A percentile compares a stretch with the other conserved stretches of the same genome.
Conservation (phyloP, 2,797 vertebrate genomes). For the Catostomus latipinnis region DNA sequence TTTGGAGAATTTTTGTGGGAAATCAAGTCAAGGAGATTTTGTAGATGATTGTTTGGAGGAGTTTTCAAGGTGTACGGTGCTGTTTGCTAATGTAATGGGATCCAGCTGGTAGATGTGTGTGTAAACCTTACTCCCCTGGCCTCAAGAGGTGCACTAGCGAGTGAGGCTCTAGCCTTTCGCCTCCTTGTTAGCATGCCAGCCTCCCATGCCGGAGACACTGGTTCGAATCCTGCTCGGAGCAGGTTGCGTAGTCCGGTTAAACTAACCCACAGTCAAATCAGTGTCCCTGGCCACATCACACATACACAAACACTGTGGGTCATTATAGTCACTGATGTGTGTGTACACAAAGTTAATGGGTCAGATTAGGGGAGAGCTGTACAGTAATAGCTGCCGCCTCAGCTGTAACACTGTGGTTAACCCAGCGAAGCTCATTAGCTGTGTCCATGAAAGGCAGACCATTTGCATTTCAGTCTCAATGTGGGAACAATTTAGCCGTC, state of each 20-base stretch:
- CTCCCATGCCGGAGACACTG: too few relatives aligned
- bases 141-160: too few relatives aligned
- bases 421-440: slow-evolving; percentile 73
- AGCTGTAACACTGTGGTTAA: slow-evolving; percentile 46
- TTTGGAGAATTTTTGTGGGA: background rate
- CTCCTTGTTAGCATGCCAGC: too few relatives aligned
- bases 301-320: slow-evolving; percentile 21
- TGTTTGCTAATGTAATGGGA: background rate
- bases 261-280: slow-evolving; percentile 17
- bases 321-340: slow-evolving; percentile 45
- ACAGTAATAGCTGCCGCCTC: slow-evolving; percentile 51
- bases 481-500: slow-evolving; percentile 88
- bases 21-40: slow-evolving; percentile 29
- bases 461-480: slow-evolving; percentile 86
- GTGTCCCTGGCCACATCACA: slow-evolving; percentile 38
- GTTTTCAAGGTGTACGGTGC: slow-evolving; percentile 25
- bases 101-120: too few relatives aligned
- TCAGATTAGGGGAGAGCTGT: slow-evolving; percentile 48
- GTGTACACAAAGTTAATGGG: slow-evolving; percentile 50
- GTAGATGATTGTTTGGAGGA: slow-evolving; percentile 30
- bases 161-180: too few relatives aligned
- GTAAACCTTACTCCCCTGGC: too few relatives aligned
- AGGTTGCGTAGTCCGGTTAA: too few relatives aligned
- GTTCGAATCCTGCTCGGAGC: too few relatives aligned
- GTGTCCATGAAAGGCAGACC: slow-evolving; percentile 83